Base-by-base conservation (phyloP, 2,113 vertebrate species). In the Brienomyrus brachyistius region DNA sequence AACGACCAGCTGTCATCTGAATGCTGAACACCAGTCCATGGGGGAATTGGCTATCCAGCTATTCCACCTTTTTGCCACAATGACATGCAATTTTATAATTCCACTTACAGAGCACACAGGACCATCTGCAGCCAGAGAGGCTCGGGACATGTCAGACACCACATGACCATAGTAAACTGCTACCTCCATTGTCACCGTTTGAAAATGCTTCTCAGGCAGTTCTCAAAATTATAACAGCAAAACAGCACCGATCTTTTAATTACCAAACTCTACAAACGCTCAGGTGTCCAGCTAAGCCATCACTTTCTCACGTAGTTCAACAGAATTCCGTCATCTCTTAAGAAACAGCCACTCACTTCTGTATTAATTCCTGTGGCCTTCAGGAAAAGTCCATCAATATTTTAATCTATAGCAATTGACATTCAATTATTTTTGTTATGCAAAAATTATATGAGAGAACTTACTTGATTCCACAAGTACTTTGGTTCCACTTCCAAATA, bases 61-160 rank as follows among this genome's bases (percentile, higher is more conserved):
- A 66, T 27, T 66, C 2, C 1, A 11, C 23, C 59, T 27, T 17
- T 77, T 77, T 17, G 17, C 70, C 23, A 70, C 23, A 35, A 74
- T 35, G 66, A 35, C 11, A 15, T 5, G 5, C 66, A 35, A 62
- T 62, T 62, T 74, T 17, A 35, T 15, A 74, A 17, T 94, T 70
- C 94, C 94, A 51, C 87, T 90, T 90, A 92, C 94, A 89, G 48
- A 90, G 1, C 91, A 90, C 91, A 62, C 85, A 86, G 48, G 89
- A 83, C 10, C 0, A 0, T 11, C 51, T 82, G 31, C 89, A 93
- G 89, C 48, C 87, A 94, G 92, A 90, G 51, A 74, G 92, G 10
- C 50, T 66, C 52, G 1, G 21, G 23, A n/a, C 31, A 43, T 19
- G n/a, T 70, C 45, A 47, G 3, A 48, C 8, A 31, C 2, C 45